A percentile compares a stretch with the other conserved stretches of the same genome.
These are phyloP conservation scores for Chunga burmeisteri DNA, from an alignment of 2,113 vertebrate species.

Conservation along the genomic window DNA sequence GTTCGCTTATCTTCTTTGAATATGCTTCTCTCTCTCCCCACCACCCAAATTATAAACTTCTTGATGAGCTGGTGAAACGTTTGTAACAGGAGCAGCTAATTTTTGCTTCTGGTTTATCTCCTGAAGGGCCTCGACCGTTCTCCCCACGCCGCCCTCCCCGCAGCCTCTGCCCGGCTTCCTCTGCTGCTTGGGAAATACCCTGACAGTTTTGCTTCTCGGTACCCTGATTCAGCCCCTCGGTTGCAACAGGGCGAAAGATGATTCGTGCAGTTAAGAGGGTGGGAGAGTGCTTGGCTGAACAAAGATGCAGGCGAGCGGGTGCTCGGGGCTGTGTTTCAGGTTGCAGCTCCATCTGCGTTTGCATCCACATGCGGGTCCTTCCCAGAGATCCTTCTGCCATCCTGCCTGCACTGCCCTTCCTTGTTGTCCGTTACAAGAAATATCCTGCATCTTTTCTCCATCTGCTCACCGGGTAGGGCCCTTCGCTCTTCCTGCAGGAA, in stretches of 20 bases:
- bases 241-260: not conserved
- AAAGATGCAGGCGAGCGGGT: not conserved
- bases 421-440: accelerated
- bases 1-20: not conserved
- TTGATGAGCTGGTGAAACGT: not conserved
- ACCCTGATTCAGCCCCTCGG: not conserved
- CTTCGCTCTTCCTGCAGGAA: too few relatives aligned
- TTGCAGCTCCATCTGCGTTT: not conserved
- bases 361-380: not conserved
- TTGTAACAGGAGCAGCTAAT: accelerated
- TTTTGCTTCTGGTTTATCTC: not conserved
- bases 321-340: not conserved
- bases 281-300: not conserved
- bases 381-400: not conserved
- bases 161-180: not conserved
- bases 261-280: accelerated
- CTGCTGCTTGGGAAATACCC: not conserved
- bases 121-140: not conserved
- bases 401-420: not conserved
- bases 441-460: not conserved
- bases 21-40: not conserved
- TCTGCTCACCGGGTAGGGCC: not conserved
- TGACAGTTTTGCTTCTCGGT: not conserved
- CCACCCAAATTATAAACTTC: accelerated
- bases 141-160: not conserved